Percentiles rank a stretch among this genome's conserved stretches.
phyloP scores from a whole-genome alignment of 2,888 invertebrate species.

The Ophraella communa region DNA sequence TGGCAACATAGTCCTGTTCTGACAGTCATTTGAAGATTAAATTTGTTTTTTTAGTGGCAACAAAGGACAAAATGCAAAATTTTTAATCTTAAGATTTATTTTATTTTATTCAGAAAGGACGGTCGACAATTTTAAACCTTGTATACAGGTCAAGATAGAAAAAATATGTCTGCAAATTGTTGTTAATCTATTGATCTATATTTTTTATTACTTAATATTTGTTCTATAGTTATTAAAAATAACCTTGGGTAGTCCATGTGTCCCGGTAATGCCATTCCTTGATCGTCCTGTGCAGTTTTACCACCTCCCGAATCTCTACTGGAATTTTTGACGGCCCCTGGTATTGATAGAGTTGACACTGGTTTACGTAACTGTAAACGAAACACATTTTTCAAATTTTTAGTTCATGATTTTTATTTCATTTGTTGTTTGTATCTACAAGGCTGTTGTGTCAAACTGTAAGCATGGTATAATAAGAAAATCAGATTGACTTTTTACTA shows the following conservation, averaged over 20 bases:
- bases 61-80: too few relatives aligned
- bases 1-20: too few relatives aligned
- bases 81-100: too few relatives aligned
- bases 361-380: conserved; percentile 93
- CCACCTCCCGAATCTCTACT: conserved; percentile 61
- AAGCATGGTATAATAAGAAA: conserved; percentile 10
- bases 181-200: too few relatives aligned
- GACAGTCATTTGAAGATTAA: too few relatives aligned
- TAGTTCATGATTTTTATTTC: conserved; percentile 8
- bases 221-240: neutral
- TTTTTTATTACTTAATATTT: neutral
- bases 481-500: neutral
- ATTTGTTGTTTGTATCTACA: conserved; percentile 31
- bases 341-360: conserved; percentile 95
- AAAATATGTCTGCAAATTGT: too few relatives aligned
- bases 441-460: conserved; percentile 21
- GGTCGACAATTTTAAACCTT: too few relatives aligned
- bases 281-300: conserved; percentile 71
- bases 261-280: conserved; percentile 85
- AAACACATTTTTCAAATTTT: conserved; percentile 5
- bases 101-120: too few relatives aligned
- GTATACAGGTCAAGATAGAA: too few relatives aligned
- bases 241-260: conserved; percentile 83
- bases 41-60: too few relatives aligned
- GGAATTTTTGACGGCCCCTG: conserved; percentile 86